Conservation (phyloP, 2,888 invertebrate species). For the Molanna angustata region DNA sequence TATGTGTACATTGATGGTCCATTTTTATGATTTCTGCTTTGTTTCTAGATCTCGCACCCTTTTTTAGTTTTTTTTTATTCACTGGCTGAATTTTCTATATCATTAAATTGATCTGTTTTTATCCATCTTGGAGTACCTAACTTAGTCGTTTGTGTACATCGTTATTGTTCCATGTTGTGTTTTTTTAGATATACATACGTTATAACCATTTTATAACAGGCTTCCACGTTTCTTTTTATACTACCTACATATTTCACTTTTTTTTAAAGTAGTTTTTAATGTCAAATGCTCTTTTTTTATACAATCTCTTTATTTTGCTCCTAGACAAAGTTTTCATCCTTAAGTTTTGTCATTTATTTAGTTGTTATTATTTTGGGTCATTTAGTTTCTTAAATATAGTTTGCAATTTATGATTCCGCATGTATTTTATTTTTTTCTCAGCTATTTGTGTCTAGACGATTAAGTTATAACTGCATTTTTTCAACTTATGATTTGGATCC, state of each 20-base stretch:
- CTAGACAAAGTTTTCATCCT: no score
- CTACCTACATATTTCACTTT: no score
- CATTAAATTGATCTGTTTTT: no score
- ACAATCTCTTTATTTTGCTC: not conserved
- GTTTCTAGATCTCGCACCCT: not conserved
- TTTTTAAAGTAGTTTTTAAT: not conserved
- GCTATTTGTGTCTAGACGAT: not conserved
- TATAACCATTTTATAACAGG: no score
- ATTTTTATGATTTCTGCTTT: not conserved
- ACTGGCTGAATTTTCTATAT: not conserved
- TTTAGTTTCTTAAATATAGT: not conserved
- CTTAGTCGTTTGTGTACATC: no score
- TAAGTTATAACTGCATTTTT: no score
- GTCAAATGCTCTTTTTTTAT: not conserved
- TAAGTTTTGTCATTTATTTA: not conserved
- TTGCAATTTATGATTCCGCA: not conserved
- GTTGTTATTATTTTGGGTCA: constrained; percentile 1
- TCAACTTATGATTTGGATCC: no score
- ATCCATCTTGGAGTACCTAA: no score
- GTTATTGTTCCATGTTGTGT: no score
- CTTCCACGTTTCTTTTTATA: no score
- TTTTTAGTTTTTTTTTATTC: not conserved
- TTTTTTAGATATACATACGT: no score
- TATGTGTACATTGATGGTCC: not conserved
- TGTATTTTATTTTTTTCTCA: not conserved